phyloP scores from a whole-genome alignment of 2,888 invertebrate species.

The Tuta absoluta region DNA sequence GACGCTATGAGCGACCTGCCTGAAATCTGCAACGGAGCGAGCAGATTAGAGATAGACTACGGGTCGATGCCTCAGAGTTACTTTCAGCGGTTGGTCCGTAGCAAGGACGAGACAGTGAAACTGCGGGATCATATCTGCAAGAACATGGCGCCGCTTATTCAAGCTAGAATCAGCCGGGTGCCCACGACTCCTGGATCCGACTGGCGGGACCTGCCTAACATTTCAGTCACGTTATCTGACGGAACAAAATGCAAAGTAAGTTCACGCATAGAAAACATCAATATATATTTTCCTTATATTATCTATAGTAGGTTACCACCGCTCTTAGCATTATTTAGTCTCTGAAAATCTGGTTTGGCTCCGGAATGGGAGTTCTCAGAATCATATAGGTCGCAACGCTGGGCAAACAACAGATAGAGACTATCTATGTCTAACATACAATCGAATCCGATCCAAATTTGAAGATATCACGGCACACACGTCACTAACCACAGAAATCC shows the following conservation, averaged over 20 bases:
- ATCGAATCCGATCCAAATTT: too few species aligned
- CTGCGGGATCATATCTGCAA: slow-evolving; percentile 91
- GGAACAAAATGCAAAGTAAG: slow-evolving; percentile 83
- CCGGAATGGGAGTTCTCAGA: too few species aligned
- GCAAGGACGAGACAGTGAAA: slow-evolving; percentile 77
- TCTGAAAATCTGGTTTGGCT: too few species aligned
- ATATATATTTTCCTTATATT: neutral
- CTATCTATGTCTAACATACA: too few species aligned
- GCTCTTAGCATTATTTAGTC: too few species aligned
- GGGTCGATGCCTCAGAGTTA: slow-evolving; percentile 86
- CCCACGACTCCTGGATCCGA: slow-evolving; percentile 89
- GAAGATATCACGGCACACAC: too few species aligned
- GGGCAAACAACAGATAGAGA: too few species aligned
- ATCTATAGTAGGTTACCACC: too few species aligned
- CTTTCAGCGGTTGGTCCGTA: slow-evolving; percentile 87
- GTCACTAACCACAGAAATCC: too few species aligned
- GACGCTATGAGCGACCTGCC: slow-evolving; percentile 93
- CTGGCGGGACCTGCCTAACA: slow-evolving; percentile 93
- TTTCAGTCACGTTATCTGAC: slow-evolving; percentile 85
- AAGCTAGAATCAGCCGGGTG: slow-evolving; percentile 88
- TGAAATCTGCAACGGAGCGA: slow-evolving; percentile 86
- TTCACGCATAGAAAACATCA: neutral
- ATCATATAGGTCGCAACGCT: too few species aligned
- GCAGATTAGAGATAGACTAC: slow-evolving; percentile 85
- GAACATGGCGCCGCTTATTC: slow-evolving; percentile 90